Evolutionary conservation across 2,113 vertebrate genomes (phyloP).

Genomic region (Cinclus cinclus): DNA sequence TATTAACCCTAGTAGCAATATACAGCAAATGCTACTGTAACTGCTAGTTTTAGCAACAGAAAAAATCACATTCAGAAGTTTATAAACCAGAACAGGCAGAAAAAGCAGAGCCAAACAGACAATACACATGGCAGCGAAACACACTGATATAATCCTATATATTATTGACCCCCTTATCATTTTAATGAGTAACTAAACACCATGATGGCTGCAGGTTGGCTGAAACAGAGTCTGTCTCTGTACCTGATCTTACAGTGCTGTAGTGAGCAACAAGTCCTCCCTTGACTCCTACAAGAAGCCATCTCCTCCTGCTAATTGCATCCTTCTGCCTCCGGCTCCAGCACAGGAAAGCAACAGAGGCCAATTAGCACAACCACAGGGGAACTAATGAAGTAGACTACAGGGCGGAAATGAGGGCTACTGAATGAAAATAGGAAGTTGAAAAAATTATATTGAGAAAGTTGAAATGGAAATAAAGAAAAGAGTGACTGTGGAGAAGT

Average conservation of each 20-base stretch:
- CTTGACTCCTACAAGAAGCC: background rate
- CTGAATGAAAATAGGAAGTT: background rate
- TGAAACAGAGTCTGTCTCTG: background rate
- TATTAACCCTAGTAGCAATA: background rate
- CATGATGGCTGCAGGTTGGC: background rate
- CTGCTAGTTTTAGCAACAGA: background rate
- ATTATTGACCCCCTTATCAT: background rate
- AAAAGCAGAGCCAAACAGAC: background rate
- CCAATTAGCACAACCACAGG: background rate
- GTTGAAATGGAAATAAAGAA: background rate
- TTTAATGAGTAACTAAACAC: background rate
- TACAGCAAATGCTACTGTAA: background rate
- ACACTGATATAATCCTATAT: background rate
- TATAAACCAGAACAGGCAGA: background rate
- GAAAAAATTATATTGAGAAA: background rate
- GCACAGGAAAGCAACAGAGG: background rate
- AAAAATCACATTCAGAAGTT: background rate
- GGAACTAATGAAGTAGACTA: background rate
- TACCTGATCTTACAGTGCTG: background rate
- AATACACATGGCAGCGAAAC: background rate
- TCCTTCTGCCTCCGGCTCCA: background rate
- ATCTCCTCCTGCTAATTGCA: background rate
- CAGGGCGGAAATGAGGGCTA: background rate
- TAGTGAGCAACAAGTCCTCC: background rate
- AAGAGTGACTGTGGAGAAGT: background rate